Conservation (phyloP, 92 coral and sea anemone genomes). For the Desmophyllum pertusum region DNA sequence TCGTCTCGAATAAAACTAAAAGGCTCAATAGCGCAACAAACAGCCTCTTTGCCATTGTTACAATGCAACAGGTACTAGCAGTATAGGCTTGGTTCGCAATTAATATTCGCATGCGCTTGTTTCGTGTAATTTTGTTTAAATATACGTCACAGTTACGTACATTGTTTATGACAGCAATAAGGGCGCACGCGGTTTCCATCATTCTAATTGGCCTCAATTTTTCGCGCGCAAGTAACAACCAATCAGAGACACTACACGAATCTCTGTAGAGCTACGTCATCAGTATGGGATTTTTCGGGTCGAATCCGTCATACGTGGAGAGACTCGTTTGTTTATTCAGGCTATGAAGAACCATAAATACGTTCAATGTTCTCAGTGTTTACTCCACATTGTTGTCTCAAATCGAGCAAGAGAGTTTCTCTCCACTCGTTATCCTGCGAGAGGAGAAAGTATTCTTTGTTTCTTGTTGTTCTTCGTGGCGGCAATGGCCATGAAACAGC, state of each 20-base stretch:
- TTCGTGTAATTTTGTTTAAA: not conserved
- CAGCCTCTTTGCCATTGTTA: not conserved
- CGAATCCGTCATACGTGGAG: not conserved
- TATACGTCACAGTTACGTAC: conserved; percentile 11
- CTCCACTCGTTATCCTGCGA: not conserved
- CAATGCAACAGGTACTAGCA: not conserved
- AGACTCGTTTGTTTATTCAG: not conserved
- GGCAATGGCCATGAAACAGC: not conserved
- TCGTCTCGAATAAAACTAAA: conserved; percentile 1
- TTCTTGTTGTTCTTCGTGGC: not conserved
- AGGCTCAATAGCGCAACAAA: not conserved
- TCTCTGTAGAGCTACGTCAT: no score
- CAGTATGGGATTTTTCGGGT: no score
- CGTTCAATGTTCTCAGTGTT: not conserved
- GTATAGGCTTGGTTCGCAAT: not conserved
- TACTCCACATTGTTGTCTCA: not conserved
- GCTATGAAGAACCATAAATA: not conserved
- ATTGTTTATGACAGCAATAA: not conserved
- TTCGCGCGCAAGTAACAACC: no score
- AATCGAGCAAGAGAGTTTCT: not conserved
- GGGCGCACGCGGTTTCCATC: conserved; percentile 1
- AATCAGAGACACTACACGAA: no score
- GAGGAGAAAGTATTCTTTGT: not conserved
- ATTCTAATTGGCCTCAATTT: not conserved
- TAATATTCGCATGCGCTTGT: not conserved